These are phyloP conservation scores for Sterrhoptilus dennistouni DNA, from an alignment of 2,113 vertebrate genomes.

Conservation along the genomic window DNA sequence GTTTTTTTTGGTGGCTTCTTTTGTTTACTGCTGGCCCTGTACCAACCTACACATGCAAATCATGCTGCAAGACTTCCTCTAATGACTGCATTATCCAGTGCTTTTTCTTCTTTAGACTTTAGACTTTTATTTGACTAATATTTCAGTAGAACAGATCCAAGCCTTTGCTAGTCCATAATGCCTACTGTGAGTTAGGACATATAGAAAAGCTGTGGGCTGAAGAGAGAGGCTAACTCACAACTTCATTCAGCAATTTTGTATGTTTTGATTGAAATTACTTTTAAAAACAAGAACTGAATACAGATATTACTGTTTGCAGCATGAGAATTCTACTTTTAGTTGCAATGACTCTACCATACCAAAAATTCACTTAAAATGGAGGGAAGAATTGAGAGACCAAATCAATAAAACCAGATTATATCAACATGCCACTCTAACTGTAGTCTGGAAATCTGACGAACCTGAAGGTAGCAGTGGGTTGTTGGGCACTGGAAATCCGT, in stretches of 20 bases:
- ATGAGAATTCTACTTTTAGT: background rate
- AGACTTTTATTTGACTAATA: background rate
- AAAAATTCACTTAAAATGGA: background rate
- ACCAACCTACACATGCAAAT: background rate
- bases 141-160: background rate
- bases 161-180: background rate
- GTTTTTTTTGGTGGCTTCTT: background rate
- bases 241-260: background rate
- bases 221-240: background rate
- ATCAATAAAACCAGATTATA: background rate
- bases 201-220: background rate
- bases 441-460: background rate
- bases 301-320: background rate
- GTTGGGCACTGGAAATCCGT: slow-evolving; percentile 77
- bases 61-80: background rate
- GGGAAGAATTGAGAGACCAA: background rate
- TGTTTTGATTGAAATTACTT: background rate
- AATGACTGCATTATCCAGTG: background rate
- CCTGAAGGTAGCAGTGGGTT: slow-evolving; percentile 74
- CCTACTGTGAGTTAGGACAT: background rate
- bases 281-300: background rate
- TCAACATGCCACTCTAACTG: background rate
- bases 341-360: background rate
- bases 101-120: background rate
- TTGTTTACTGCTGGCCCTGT: background rate